A percentile compares a stretch with the other conserved stretches of the same genome.
Conservation (phyloP, 2,113 vertebrate genomes). For the Brachyhypopomus gauderio region DNA sequence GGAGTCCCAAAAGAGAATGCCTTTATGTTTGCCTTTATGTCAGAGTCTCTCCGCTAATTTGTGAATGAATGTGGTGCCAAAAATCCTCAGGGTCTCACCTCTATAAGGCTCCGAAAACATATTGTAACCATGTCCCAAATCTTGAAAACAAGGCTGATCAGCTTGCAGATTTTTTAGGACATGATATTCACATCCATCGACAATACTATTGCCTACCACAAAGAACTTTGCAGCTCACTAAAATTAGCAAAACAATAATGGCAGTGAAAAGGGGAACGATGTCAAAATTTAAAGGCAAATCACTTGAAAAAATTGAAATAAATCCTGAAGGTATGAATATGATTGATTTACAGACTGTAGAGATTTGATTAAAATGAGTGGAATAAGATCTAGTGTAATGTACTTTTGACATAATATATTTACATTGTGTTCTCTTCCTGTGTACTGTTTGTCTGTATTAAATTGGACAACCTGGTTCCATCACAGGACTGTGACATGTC, state of each 20-base stretch:
- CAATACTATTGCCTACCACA: background rate
- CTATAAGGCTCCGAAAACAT: conserved; percentile 32
- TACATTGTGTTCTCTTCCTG: too few species aligned
- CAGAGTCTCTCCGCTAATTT: too few species aligned
- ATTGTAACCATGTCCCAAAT: conserved; percentile 12
- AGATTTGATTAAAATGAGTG: too few species aligned
- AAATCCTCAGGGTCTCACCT: conserved; percentile 19
- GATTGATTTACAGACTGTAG: background rate
- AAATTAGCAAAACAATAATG: background rate
- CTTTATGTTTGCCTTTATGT: too few species aligned
- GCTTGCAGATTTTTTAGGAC: background rate
- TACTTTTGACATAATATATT: too few species aligned
- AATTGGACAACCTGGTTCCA: too few species aligned
- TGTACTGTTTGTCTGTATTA: too few species aligned
- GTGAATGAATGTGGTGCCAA: background rate
- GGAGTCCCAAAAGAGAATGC: too few species aligned
- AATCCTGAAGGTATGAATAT: background rate
- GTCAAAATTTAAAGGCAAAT: background rate
- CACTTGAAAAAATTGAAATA: background rate
- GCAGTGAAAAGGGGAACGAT: background rate
- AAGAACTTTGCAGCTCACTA: background rate
- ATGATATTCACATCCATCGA: background rate
- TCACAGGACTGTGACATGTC: too few species aligned
- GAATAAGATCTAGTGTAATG: too few species aligned
- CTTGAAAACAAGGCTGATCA: background rate